phyloP scores from a whole-genome alignment of 2,888 invertebrate species.

The Dascillus cervinus region DNA sequence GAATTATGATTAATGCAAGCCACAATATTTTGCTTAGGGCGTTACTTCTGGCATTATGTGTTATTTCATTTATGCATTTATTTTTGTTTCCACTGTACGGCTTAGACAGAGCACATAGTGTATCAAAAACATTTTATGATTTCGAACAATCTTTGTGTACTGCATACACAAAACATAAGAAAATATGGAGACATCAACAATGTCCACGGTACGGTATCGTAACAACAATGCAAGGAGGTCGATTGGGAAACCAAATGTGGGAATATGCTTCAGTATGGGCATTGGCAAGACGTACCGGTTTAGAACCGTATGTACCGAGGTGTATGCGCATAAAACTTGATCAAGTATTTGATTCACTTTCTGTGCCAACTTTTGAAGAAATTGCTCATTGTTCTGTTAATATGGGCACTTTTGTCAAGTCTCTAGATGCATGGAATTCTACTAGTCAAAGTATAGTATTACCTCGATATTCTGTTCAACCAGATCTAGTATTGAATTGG shows the following conservation, averaged over 20 bases:
- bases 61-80: constrained; percentile 51
- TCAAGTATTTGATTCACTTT: constrained; percentile 48
- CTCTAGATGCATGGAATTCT: constrained; percentile 48
- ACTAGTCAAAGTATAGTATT: constrained; percentile 51
- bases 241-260: constrained; percentile 46
- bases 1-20: constrained; percentile 46
- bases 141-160: constrained; percentile 50
- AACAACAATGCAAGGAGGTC: constrained; percentile 42
- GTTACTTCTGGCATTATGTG: constrained; percentile 49
- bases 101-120: constrained; percentile 35
- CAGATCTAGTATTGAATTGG: constrained; percentile 49
- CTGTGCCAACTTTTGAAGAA: constrained; percentile 48
- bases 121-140: constrained; percentile 43
- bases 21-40: constrained; percentile 52
- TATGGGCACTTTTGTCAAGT: constrained; percentile 43
- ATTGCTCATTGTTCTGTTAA: constrained; percentile 48
- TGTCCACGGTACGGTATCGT: constrained; percentile 45
- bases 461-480: constrained; percentile 47
- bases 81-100: constrained; percentile 53
- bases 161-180: constrained; percentile 41
- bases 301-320: constrained; percentile 44
- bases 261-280: constrained; percentile 48
- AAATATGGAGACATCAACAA: constrained; percentile 31
- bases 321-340: constrained; percentile 47
- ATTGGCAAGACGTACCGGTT: constrained; percentile 41